Evolutionary conservation across 2,888 invertebrate species (phyloP), one percentile per base, ranked within the genome.

Genomic region (Athalia cordata): DNA sequence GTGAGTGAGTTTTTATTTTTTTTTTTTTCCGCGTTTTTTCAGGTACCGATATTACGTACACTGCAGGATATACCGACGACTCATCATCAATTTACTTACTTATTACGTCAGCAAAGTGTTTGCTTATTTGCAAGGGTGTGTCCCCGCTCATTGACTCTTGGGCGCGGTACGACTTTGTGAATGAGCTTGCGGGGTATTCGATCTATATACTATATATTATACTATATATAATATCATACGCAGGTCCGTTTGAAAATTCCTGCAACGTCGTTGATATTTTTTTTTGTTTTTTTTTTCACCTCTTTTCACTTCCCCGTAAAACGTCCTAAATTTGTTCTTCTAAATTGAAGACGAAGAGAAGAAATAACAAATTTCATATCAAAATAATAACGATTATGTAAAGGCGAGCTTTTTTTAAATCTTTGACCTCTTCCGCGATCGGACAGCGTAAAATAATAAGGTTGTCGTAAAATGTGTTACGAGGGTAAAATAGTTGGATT

Each of bases 91-190:
- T 76, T 80, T 84, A 68, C 6, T n/a, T 7, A 29, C 29, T 29
- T 29, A 29, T 29, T 29, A 62, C 84, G 83, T 83, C 83, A 82
- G 50, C 67, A 57, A 66, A 79, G 77, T 78, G 81, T 82, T 81
- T 83, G 80, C 82, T 81, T 84, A 82, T 84, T 82, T 82, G 82
- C 80, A 81, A 83, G 82, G 86, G 84, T 77, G 86, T 83, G 84
- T 83, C 82, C 82, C 62, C 62, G 70, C 55, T 67, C 82, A 84
- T 85, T 84, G 81, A 84, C 81, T 79, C 78, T 79, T 81, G 81
- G 86, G 82, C 76, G 85, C 81, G 84, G 83, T 80, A 62, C 62
- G n/a, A 65, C 67, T 76, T 62, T 79, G 80, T 83, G 82, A 86
- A 84, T 84, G 83, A 77, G 55, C 77, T 13, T 9, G 55, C 1